Percentiles rank a stretch among this genome's conserved stretches.
Evolutionary conservation across 2,113 vertebrate species (phyloP).

Genomic region (Chloroceryle aenea): DNA sequence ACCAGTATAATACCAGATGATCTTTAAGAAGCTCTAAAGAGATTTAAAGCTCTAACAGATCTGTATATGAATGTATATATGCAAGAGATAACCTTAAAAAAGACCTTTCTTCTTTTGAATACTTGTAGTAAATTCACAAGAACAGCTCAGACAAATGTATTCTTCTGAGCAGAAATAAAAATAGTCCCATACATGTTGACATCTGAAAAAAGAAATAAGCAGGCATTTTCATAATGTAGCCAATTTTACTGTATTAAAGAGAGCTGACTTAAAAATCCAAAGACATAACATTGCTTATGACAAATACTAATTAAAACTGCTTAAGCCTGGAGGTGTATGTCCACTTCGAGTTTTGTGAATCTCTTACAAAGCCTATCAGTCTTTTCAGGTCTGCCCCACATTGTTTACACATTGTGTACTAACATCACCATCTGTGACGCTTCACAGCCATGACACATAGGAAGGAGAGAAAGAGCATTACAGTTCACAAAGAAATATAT

Average conservation of each 20-base stretch:
- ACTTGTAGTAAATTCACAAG: neutral
- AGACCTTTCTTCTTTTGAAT: neutral
- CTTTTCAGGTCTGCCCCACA: neutral
- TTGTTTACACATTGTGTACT: neutral
- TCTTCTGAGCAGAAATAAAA: neutral
- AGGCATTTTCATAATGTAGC: constrained; percentile 24
- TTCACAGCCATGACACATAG: neutral
- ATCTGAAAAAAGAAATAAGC: constrained; percentile 49
- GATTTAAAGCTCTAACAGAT: constrained; percentile 29
- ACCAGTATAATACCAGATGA: neutral
- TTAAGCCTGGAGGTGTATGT: neutral
- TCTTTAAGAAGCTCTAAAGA: constrained; percentile 53
- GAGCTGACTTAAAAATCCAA: neutral
- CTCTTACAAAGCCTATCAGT: neutral
- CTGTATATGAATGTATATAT: neutral
- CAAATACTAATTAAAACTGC: neutral
- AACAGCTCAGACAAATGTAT: neutral
- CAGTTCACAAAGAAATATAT: neutral
- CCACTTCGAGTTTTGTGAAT: neutral
- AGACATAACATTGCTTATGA: neutral
- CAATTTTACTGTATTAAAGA: neutral
- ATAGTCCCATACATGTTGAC: neutral
- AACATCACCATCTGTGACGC: neutral
- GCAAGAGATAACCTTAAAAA: constrained; percentile 10
- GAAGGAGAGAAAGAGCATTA: neutral